Evolutionary conservation across 2,113 vertebrate genomes (phyloP).

Genomic region (Paedocypris sp.): DNA sequence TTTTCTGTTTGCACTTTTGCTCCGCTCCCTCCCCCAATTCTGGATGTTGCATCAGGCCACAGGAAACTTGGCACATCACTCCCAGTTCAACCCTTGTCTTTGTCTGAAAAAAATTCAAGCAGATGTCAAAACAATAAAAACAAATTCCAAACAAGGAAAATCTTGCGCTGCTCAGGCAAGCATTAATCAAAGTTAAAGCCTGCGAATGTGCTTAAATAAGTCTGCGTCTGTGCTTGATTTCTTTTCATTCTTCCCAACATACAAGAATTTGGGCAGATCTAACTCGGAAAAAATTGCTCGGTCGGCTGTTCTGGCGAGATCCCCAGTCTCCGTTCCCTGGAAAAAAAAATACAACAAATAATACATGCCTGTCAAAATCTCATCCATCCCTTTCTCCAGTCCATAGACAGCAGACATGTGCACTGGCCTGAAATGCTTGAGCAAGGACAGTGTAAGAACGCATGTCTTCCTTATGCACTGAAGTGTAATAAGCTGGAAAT

Average conservation of each 20-base stretch:
- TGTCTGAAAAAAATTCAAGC: constrained; percentile 32
- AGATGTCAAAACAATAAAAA: constrained; percentile 2
- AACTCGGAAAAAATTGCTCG: constrained; percentile 1
- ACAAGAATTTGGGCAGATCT: background rate
- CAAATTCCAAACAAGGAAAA: background rate
- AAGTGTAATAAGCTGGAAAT: constrained; percentile 28
- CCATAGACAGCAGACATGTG: background rate
- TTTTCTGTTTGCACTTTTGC: background rate
- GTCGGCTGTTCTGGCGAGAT: background rate
- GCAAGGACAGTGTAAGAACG: constrained; percentile 13
- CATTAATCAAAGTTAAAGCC: background rate
- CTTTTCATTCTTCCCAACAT: background rate
- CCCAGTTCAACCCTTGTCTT: constrained; percentile 34
- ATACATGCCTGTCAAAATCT: background rate
- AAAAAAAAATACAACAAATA: background rate
- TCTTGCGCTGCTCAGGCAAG: background rate
- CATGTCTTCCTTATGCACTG: background rate
- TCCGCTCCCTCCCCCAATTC: constrained; percentile 34
- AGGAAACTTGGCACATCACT: constrained; percentile 50
- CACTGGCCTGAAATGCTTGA: background rate
- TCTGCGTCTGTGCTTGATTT: background rate
- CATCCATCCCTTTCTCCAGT: constrained; percentile 1
- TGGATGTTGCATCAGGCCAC: constrained; percentile 43
- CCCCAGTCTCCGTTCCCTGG: background rate
- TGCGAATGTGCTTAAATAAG: background rate